These are phyloP conservation scores for Ochropleura leucogaster DNA, from an alignment of 2,888 invertebrate genomes.

Conservation along the genomic window DNA sequence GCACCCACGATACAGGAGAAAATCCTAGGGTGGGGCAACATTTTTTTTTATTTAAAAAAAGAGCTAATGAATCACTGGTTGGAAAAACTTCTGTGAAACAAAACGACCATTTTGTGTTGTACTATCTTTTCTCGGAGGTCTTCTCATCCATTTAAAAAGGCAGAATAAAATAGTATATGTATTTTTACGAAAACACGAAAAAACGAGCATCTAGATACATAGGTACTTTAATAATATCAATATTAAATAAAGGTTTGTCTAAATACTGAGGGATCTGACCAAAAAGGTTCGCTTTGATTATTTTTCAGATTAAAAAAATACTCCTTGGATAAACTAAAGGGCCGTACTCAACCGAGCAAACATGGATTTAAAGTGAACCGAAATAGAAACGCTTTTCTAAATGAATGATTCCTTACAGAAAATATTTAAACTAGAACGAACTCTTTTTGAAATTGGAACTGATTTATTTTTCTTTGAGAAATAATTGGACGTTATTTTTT, in stretches of 20 bases:
- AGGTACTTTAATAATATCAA: constrained; percentile 22
- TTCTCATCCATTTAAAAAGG: constrained; percentile 13
- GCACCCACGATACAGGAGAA: too few relatives aligned
- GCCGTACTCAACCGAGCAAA: constrained; percentile 9
- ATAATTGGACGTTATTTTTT: neutral
- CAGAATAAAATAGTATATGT: constrained; percentile 4
- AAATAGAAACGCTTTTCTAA: constrained; percentile 32
- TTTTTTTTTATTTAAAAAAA: too few relatives aligned
- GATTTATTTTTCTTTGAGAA: constrained; percentile 24
- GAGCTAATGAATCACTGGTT: too few relatives aligned
- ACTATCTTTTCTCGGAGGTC: neutral
- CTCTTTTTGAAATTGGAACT: constrained; percentile 24
- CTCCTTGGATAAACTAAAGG: constrained; percentile 11
- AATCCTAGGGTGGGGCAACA: too few relatives aligned
- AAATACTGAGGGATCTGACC: constrained; percentile 21
- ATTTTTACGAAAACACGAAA: constrained; percentile 2
- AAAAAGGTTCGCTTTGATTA: constrained; percentile 36
- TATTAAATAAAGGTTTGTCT: constrained; percentile 30
- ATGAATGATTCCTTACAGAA: constrained; percentile 17
- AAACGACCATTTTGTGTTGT: too few relatives aligned
- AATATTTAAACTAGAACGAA: constrained; percentile 15
- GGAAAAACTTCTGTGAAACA: too few relatives aligned
- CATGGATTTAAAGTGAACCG: constrained; percentile 11
- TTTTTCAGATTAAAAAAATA: constrained; percentile 34
- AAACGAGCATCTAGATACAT: neutral